Conservation (phyloP, 2,113 vertebrate species). For the Regulus satrapa region DNA sequence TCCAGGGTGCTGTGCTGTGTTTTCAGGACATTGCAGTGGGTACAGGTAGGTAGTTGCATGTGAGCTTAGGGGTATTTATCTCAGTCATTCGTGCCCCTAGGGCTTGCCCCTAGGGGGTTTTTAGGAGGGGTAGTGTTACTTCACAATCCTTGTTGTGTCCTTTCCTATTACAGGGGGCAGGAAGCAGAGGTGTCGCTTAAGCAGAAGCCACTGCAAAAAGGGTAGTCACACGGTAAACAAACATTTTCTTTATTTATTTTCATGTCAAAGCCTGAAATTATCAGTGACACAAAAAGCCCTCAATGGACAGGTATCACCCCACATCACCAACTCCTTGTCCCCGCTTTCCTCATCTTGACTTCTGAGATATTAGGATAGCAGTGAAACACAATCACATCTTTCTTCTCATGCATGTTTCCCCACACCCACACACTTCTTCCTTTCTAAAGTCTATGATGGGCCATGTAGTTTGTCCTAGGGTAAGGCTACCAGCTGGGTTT, state of each 20-base stretch:
- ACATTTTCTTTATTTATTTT: background rate
- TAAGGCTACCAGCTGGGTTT: background rate
- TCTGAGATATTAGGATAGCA: background rate
- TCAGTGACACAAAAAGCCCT: background rate
- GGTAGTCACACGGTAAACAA: background rate
- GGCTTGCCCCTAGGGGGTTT: background rate
- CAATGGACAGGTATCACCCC: background rate
- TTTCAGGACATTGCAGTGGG: background rate
- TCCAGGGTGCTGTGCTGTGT: background rate
- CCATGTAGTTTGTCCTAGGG: background rate
- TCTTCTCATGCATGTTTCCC: background rate
- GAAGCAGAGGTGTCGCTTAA: background rate
- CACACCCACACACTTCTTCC: background rate
- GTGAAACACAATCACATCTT: background rate
- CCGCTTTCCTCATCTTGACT: background rate
- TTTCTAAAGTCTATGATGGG: background rate
- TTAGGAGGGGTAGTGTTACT: background rate
- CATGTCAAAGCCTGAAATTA: background rate
- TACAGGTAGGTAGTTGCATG: background rate
- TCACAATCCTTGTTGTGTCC: background rate
- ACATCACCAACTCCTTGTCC: background rate
- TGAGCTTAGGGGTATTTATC: background rate
- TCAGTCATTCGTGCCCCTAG: background rate
- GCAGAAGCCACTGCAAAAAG: background rate
- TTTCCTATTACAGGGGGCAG: background rate